A percentile compares a stretch with the other conserved stretches of the same genome.
Evolutionary conservation across 2,113 vertebrate genomes (phyloP).

Genomic region (Salvelinus alpinus): DNA sequence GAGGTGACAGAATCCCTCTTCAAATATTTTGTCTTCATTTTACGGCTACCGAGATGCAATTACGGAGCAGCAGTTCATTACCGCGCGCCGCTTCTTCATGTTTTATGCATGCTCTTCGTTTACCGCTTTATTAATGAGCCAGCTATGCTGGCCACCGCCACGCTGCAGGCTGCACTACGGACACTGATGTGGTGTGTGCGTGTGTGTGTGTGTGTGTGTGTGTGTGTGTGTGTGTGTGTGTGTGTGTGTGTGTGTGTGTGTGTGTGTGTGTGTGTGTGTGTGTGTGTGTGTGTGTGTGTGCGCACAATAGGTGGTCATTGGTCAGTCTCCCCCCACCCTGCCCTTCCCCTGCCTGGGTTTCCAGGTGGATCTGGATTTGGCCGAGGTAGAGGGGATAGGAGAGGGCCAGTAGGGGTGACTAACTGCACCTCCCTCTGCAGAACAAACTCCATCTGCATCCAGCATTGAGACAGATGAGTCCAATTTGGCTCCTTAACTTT

Average conservation of each 20-base stretch:
- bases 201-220: constrained; percentile 11
- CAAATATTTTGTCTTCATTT: constrained; percentile 86
- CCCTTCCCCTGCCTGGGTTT: not conserved
- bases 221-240: not conserved
- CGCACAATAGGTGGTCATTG: not conserved
- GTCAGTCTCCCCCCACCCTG: not conserved
- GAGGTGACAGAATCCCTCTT: constrained; percentile 83
- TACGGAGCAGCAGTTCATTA: constrained; percentile 82
- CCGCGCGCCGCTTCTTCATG: constrained; percentile 70
- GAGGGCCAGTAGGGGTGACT: constrained; percentile 89
- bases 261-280: too few species aligned
- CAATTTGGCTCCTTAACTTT: constrained; percentile 99
- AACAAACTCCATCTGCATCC: constrained; percentile 99
- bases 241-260: constrained; percentile 22
- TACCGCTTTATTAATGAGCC: constrained; percentile 75
- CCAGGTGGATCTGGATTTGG: constrained; percentile 25
- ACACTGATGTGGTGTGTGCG: not conserved
- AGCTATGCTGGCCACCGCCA: constrained; percentile 49
- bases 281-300: constrained; percentile 24
- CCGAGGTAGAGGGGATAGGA: constrained; percentile 64
- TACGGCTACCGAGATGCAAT: constrained; percentile 75
- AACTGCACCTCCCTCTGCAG: constrained; percentile 93
- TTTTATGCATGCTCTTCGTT: constrained; percentile 82
- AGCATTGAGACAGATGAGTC: constrained; percentile 99
- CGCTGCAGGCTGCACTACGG: constrained; percentile 14